A percentile compares a stretch with the other conserved stretches of the same genome.
phyloP scores from a whole-genome alignment of 2,113 vertebrate genomes.

The Misgurnus mizolepis region DNA sequence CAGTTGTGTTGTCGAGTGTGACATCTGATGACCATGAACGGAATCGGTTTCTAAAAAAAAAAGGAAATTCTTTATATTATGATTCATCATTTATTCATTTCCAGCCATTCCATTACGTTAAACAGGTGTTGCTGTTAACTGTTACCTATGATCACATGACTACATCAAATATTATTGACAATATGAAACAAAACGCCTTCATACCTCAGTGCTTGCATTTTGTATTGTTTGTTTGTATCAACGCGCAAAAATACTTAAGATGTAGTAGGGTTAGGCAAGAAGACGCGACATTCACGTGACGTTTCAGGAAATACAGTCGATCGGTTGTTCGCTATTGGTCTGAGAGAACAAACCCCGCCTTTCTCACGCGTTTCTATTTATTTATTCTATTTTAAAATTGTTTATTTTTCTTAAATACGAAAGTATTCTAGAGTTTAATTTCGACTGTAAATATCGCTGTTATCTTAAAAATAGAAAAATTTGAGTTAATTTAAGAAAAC shows the following conservation, averaged over 20 bases:
- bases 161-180: not conserved
- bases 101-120: too few species aligned
- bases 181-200: not conserved
- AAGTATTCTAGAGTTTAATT: not conserved
- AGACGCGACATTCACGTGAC: not conserved
- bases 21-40: constrained; percentile 63
- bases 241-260: not conserved
- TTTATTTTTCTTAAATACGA: not conserved
- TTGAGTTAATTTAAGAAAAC: not conserved
- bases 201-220: constrained; percentile 26
- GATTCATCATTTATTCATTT: too few species aligned
- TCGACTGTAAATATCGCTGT: not conserved
- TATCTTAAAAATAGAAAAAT: too few species aligned
- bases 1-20: constrained; percentile 65
- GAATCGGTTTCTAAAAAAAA: constrained; percentile 65
- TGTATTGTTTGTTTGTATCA: not conserved
- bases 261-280: not conserved
- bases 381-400: not conserved
- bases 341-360: not conserved
- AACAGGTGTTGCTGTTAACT: constrained; percentile 3
- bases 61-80: not conserved
- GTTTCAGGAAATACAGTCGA: not conserved
- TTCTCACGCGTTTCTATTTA: not conserved
- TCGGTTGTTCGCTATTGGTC: not conserved
- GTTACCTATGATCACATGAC: not conserved